Conservation (phyloP, 2,797 vertebrate species). For the Percopsis omiscomaycus region DNA sequence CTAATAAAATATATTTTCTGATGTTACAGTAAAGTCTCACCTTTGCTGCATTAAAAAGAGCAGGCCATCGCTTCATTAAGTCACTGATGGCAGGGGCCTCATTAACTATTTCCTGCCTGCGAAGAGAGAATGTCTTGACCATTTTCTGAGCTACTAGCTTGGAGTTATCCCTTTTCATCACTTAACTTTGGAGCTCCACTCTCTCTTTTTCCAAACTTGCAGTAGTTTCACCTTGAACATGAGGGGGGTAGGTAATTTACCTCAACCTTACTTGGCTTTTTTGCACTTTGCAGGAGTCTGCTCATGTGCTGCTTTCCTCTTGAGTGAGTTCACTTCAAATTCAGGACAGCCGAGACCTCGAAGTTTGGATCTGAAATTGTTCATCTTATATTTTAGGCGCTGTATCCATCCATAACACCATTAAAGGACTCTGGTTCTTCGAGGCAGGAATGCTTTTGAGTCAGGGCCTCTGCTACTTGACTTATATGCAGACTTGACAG, state of each 20-base stretch:
- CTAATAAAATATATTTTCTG: background rate
- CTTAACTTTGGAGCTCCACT: conserved; percentile 31
- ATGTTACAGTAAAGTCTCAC: conserved; percentile 7
- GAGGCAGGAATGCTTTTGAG: conserved; percentile 26
- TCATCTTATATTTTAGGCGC: conserved; percentile 34
- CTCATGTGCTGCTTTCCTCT: conserved; percentile 25
- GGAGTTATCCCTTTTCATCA: conserved; percentile 30
- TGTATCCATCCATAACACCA: conserved; percentile 32
- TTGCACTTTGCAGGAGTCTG: conserved; percentile 19
- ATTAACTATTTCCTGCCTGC: conserved; percentile 26
- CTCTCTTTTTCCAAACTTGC: conserved; percentile 37
- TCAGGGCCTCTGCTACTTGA: conserved; percentile 32
- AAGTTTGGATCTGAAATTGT: conserved; percentile 34
- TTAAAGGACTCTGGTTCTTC: conserved; percentile 37
- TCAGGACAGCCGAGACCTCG: conserved; percentile 24
- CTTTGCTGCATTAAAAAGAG: conserved; percentile 20
- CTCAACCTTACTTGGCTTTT: conserved; percentile 29
- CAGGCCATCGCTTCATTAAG: conserved; percentile 25
- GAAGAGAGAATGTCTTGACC: conserved; percentile 21
- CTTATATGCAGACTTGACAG: conserved; percentile 20
- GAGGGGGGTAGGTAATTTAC: conserved; percentile 35
- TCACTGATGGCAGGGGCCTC: conserved; percentile 23
- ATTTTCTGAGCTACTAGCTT: conserved; percentile 31
- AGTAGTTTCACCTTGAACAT: conserved; percentile 37
- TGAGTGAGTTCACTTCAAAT: conserved; percentile 29